Base-by-base conservation (phyloP, 37 sponge, comb jelly and placozoan genomes). In the Halisarca cf. caerulea region DNA sequence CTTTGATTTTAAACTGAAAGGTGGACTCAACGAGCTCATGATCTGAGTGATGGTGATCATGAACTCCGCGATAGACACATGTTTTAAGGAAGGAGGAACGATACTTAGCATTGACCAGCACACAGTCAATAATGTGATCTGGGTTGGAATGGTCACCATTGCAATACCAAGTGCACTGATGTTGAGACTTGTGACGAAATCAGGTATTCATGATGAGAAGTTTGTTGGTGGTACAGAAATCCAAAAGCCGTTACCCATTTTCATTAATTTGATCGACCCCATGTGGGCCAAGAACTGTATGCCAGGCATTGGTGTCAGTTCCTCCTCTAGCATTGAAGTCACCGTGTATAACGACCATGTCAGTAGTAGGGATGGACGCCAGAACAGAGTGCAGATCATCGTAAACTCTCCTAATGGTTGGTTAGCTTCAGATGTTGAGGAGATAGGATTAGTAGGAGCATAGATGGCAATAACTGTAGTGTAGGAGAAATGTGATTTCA, bases 261-360 rank as follows among this genome's bases (percentile, higher is more conserved):
- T 58, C 80, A 24, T 55, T 80, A 20, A 17, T 20, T 8, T 58
- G 6, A 55, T 44, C 58, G 30, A 33, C 2, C 15, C 32, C 37
- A 35, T 34, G 37, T 6, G 80, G 59, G 20, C 64, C 64, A 62
- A 30, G 59, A 27, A 62, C 15, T 7, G 64, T 20, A 5, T 62
- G 6, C 18, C 64, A 62, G 30, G 6, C 18, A 30, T 8, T 8
- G 15, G 64, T 20, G 36, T 2, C 30, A 2, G 32, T 33, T 57
- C 80, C 59, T 4, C 53, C 36, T 0, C 33, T 58, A 8, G 78
- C 78, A 77, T 77, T 77, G 41, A 77, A 17, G 44, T 77, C 78
- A 77, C 47, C 78, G 37, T 57, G 2, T 14, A 80, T 6, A 54
- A 80, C 55, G 59, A 80, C 38, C 80, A 55, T 80, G 59, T 80